These are phyloP conservation scores for Zaprionus obscuricornis DNA, from an alignment of 2,888 invertebrate species.

Conservation along the genomic window DNA sequence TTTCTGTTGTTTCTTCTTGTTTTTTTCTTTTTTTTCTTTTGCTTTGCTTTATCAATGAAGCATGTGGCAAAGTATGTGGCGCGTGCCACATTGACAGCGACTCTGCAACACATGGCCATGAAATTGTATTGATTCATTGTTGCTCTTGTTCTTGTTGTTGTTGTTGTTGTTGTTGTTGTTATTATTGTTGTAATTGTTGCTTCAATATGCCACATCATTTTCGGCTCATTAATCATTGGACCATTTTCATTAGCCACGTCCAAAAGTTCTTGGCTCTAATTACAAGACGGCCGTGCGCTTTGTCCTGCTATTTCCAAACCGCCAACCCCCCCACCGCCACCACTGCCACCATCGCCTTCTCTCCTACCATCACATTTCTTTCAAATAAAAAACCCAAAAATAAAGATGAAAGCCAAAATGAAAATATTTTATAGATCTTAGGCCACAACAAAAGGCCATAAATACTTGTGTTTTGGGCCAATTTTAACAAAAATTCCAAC, in stretches of 20 bases:
- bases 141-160: neutral
- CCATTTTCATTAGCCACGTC: conserved; percentile 60
- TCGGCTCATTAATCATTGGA: conserved; percentile 70
- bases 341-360: too few species aligned
- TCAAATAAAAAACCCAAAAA: too few species aligned
- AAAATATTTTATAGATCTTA: conserved; percentile 43
- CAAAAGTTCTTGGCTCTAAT: conserved; percentile 37
- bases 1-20: too few species aligned
- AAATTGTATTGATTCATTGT: conserved; percentile 50
- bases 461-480: too few species aligned
- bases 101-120: conserved; percentile 64
- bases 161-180: conserved; percentile 7
- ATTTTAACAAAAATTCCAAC: too few species aligned
- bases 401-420: conserved; percentile 32
- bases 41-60: conserved; percentile 15
- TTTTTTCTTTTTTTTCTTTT: too few species aligned
- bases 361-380: too few species aligned
- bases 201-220: conserved; percentile 73
- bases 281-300: conserved; percentile 26
- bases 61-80: conserved; percentile 27
- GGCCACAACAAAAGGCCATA: conserved; percentile 41
- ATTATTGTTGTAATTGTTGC: conserved; percentile 54
- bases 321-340: too few species aligned
- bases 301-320: neutral
- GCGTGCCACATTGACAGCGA: conserved; percentile 25